Percentiles rank a stretch among this genome's conserved stretches.
phyloP scores from a whole-genome alignment of 2,888 invertebrate genomes.

The Pyrocoelia pectoralis region DNA sequence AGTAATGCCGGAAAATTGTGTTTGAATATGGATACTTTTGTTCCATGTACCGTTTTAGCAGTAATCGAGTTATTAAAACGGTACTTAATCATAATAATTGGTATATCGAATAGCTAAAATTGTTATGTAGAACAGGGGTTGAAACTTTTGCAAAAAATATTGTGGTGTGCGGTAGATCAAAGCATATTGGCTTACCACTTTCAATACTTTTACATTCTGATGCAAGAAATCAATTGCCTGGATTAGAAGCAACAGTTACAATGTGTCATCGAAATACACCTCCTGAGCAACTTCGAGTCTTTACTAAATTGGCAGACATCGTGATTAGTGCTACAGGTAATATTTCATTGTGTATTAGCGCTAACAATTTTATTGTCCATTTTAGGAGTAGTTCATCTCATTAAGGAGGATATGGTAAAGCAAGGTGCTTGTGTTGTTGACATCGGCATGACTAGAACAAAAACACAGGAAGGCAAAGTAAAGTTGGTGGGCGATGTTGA shows the following conservation, averaged over 20 bases:
- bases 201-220: slow-evolving; percentile 85
- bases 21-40: slow-evolving; percentile 74
- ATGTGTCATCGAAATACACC: slow-evolving; percentile 91
- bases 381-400: slow-evolving; percentile 75
- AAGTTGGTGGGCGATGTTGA: slow-evolving; percentile 90
- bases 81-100: slow-evolving; percentile 38
- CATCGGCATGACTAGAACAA: slow-evolving; percentile 83
- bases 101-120: neutral
- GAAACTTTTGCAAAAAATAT: slow-evolving; percentile 87
- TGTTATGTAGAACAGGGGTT: slow-evolving; percentile 63
- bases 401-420: slow-evolving; percentile 86
- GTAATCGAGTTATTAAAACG: slow-evolving; percentile 74
- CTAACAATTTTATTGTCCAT: too few relatives aligned
- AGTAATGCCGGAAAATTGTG: slow-evolving; percentile 82
- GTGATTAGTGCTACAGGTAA: slow-evolving; percentile 78
- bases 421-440: slow-evolving; percentile 89
- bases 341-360: slow-evolving; percentile 2
- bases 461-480: slow-evolving; percentile 69
- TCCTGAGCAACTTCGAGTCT: slow-evolving; percentile 72
- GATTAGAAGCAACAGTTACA: slow-evolving; percentile 87
- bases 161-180: slow-evolving; percentile 89
- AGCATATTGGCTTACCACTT: slow-evolving; percentile 91
- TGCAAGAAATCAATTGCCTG: slow-evolving; percentile 72
- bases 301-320: slow-evolving; percentile 79
- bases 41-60: slow-evolving; percentile 84